Base-by-base conservation (phyloP, 53 echinoderm and acorn worm species). In the Henricia sp. region DNA sequence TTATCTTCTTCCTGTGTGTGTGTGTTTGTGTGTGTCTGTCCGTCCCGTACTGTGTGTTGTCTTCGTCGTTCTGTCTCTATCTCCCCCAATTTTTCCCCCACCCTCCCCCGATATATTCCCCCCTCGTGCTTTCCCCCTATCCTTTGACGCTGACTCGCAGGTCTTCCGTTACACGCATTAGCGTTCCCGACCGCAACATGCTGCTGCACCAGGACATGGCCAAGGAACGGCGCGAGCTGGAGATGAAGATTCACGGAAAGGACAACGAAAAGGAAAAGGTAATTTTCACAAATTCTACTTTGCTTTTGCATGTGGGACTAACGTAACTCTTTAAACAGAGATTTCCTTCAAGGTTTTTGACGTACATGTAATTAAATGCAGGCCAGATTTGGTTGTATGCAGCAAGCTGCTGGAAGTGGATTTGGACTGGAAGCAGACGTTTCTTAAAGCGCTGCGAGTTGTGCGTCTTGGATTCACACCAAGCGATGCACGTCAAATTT, bases 171-270 rank as follows among this genome's bases (percentile, higher is more conserved):
- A 94, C 94, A 70, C 85, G 99, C 60, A 94, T 99, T 69, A 99
- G 94, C 82, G 92, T 95, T 35, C 91, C 94, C 11, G 92, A 99
- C 80, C 92, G 91, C 12, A 94, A 99, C 84, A 88, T 90, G 88
- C 80, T 94, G 44, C 85, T 99, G 21, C 99, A 99, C 37, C 94
- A 99, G 46, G 99, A 99, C 83, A 99, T 99, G 99, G 88, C 89
- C 21, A 90, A 90, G 83, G 99, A 99, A 38, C 70, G 99, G 42
- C 71, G 85, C 50, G 91, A 94, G 59, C 89, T 95, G 62, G 94
- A 94, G 57, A 67, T 83, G 91, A 99, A 97, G 87, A 99, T 99
- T 30, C 99, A 99, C 76, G 99, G 99, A 66, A 90, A 91, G 60
- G 80, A 80, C 63, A 80, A 12, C 20, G 88, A 75, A 6, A 86